These are phyloP conservation scores for Anas bahamensis DNA, from an alignment of 2,797 vertebrate species.

Conservation along the genomic window DNA sequence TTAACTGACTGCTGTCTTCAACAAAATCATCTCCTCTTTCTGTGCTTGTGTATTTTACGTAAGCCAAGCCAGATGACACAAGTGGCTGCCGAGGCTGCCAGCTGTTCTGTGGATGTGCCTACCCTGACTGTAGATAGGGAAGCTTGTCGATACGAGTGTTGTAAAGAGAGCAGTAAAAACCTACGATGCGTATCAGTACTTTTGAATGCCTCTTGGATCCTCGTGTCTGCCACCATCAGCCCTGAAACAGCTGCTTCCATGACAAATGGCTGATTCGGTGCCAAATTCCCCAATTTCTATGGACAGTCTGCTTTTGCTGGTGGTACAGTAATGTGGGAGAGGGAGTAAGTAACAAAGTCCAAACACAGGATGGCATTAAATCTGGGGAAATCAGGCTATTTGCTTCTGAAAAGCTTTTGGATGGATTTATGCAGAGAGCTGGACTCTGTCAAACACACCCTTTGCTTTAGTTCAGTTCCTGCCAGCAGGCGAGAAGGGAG, in stretches of 20 bases:
- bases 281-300: not conserved
- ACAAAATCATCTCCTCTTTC: not conserved
- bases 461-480: not conserved
- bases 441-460: fast-evolving
- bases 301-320: not conserved
- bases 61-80: not conserved
- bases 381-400: not conserved
- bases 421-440: not conserved
- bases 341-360: not conserved
- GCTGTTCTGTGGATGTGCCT: not conserved
- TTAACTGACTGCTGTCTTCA: not conserved
- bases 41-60: fast-evolving
- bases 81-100: not conserved
- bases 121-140: not conserved
- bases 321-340: not conserved
- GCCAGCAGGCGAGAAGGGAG: not conserved
- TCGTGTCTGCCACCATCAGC: not conserved
- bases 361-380: not conserved
- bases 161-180: not conserved
- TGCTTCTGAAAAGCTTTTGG: not conserved
- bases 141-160: not conserved
- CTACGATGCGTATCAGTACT: not conserved
- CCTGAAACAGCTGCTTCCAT: not conserved
- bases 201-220: not conserved
- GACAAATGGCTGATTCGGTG: not conserved